These are phyloP conservation scores for Tetragonisca angustula DNA, from an alignment of 2,888 invertebrate species.

Conservation along the genomic window DNA sequence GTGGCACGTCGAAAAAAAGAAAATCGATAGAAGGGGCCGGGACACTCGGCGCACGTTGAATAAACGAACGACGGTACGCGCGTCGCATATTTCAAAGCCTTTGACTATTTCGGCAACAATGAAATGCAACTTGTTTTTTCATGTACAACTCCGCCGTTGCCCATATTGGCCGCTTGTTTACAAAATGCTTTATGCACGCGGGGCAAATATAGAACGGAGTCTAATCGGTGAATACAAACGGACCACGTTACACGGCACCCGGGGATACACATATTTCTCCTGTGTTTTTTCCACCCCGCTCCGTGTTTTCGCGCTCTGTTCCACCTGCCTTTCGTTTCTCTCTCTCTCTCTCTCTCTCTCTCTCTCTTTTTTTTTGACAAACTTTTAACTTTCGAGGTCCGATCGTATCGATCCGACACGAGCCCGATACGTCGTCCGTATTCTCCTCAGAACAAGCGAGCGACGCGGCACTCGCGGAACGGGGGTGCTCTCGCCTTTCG, in stretches of 20 bases:
- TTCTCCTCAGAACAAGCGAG: neutral
- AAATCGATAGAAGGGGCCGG: conserved; percentile 63
- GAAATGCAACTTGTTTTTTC: conserved; percentile 60
- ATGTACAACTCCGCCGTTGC: conserved; percentile 41
- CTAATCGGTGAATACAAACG: conserved; percentile 35
- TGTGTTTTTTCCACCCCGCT: neutral
- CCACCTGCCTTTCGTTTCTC: neutral
- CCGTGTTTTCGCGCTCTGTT: neutral
- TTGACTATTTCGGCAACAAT: conserved; percentile 61
- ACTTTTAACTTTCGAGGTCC: conserved; percentile 6
- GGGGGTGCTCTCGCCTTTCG: conserved; percentile 13
- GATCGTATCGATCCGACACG: neutral
- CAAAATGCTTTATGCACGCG: conserved; percentile 47
- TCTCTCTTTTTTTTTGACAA: conserved; percentile 8
- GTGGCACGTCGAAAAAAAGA: conserved; percentile 57
- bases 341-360: neutral
- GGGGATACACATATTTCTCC: too few species aligned
- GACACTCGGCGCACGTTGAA: conserved; percentile 57
- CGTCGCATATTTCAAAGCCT: conserved; percentile 60
- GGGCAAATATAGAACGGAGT: conserved; percentile 25
- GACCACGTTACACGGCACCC: neutral
- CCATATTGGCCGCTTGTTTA: conserved; percentile 52
- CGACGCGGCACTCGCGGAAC: too few species aligned
- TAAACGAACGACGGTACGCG: conserved; percentile 63
- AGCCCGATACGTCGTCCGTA: neutral